Conservation (phyloP, 2,888 invertebrate species). For the Drosophila helvetica region DNA sequence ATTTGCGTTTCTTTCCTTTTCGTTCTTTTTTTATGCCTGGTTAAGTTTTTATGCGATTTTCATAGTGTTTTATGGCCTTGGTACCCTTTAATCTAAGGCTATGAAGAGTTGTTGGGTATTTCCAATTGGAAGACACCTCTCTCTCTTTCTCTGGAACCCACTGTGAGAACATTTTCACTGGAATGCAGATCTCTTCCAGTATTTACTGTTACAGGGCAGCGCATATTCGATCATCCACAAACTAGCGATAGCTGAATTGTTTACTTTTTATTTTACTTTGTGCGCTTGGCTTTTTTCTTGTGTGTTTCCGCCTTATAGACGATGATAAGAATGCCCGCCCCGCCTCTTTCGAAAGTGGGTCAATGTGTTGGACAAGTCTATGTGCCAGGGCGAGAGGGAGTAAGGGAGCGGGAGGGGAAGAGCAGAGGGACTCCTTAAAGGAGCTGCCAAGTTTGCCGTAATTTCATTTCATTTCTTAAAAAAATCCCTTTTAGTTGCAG, state of each 20-base stretch:
- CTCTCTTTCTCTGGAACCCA: no score
- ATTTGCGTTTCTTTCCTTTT: constrained; percentile 53
- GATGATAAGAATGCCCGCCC: background rate
- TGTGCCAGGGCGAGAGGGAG: background rate
- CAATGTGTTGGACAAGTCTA: constrained; percentile 32
- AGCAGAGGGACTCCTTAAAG: constrained; percentile 12
- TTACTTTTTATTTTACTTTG: constrained; percentile 27
- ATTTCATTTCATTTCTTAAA: constrained; percentile 29
- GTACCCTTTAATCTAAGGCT: background rate
- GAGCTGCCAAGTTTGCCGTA: constrained; percentile 24
- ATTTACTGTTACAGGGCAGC: background rate
- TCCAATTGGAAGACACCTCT: no score
- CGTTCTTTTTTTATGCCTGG: constrained; percentile 53
- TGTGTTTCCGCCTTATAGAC: constrained; percentile 2
- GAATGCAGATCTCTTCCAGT: background rate
- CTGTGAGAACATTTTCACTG: no score
- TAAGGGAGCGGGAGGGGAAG: background rate
- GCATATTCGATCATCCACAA: background rate
- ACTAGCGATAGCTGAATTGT: constrained; percentile 10
- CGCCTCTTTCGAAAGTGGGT: constrained; percentile 26
- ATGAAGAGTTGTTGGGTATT: background rate
- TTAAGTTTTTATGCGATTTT: constrained; percentile 62
- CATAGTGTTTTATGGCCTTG: constrained; percentile 33
- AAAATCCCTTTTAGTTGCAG: constrained; percentile 40
- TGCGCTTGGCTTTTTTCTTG: constrained; percentile 22